Evolutionary conservation across 2,888 invertebrate species (phyloP).

Genomic region (Chesias legatella): DNA sequence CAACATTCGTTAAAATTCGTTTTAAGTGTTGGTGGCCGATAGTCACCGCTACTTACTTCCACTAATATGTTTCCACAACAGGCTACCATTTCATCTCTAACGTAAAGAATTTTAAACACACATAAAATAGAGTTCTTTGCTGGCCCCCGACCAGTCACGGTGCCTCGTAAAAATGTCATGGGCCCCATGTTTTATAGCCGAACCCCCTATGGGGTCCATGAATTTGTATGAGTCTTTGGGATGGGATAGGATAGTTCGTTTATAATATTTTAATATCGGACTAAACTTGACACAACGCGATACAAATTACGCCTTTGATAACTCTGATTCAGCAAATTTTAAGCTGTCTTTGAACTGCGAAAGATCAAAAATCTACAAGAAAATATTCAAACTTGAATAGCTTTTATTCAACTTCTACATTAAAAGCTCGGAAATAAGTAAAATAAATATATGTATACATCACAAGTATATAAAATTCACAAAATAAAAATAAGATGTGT

Average conservation of each 20-base stretch:
- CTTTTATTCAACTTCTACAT: no score
- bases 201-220: constrained; percentile 41
- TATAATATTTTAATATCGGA: constrained; percentile 14
- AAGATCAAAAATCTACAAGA: no score
- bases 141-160: constrained; percentile 36
- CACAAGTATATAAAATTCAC: no score
- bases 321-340: constrained; percentile 4
- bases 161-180: constrained; percentile 55
- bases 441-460: no score
- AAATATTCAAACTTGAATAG: no score
- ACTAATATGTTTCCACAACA: no score
- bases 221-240: constrained; percentile 35
- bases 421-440: no score
- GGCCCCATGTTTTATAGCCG: constrained; percentile 43
- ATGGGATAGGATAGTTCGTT: constrained; percentile 11
- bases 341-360: constrained; percentile 3
- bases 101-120: constrained; percentile 49
- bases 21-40: no score
- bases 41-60: no score
- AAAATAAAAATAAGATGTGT: no score
- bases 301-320: constrained; percentile 13
- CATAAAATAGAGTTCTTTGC: constrained; percentile 48
- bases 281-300: constrained; percentile 13
- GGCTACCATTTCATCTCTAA: constrained; percentile 46
- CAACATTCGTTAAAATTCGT: no score